Evolutionary conservation across 2,888 invertebrate genomes (phyloP), one percentile per base, ranked within the genome.

Genomic region (Trypoxylon attenuatum): DNA sequence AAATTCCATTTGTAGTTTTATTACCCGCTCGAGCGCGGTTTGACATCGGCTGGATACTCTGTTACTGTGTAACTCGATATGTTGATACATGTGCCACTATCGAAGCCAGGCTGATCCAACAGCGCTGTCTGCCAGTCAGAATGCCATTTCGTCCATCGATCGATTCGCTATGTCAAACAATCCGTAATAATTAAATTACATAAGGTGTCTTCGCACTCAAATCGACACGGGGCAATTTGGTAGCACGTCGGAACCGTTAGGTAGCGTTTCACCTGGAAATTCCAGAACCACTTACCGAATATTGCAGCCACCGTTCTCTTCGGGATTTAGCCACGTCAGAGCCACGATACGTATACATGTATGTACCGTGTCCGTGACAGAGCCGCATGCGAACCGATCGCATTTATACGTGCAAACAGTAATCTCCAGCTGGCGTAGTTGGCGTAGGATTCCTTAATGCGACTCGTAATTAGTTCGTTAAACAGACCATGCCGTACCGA

Each of bases 381-480:
- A 10, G 6, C 13, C 1, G 39, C 51, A 68, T 56, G 55, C 52
- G 49, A 55, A 33, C 47, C 49, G 60, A 68, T 67, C 55, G 60
- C 46, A 67, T 68, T 67, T 67, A 29, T 55, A 3, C n/a, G 56
- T 67, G 41, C 47, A 52, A 56, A 68, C 56, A 60, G 56, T 67
- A 52, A 67, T 60, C 67, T 50, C n/a, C 33, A 33, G 33, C n/a
- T 10, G 61, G 54, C 55, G 29, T 15, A 13, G 8, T 33, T n/a
- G 29, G 18, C 23, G 45, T 50, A 23, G 65, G 45, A 54, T 46
- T 39, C 15, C 27, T 23, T 13, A 50, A 47, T 59, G 58, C 52
- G 55, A 68, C 43, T 58, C 45, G 33, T 55, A 51, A 65, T 68
- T 60, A 58, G 25, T 46, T 33, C 18, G 52, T 49, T 39, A 51